phyloP scores from a whole-genome alignment of 2,113 vertebrate species.

The Ibidorhyncha struthersii region DNA sequence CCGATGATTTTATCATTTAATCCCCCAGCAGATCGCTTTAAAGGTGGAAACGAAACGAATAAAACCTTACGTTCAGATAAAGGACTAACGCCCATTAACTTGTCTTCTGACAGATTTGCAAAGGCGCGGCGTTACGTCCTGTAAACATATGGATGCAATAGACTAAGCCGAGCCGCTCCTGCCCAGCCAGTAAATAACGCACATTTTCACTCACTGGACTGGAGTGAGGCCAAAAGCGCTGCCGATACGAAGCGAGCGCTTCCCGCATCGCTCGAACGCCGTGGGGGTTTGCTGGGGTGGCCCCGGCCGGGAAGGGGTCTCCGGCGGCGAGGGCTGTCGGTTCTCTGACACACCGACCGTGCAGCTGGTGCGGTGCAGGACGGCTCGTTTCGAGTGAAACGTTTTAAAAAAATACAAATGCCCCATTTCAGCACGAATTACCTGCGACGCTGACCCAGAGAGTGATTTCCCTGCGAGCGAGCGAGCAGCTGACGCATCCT shows the following conservation, averaged over 20 bases:
- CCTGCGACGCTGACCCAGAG: background rate
- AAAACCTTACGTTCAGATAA: background rate
- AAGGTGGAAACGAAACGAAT: conserved; percentile 40
- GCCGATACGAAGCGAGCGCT: background rate
- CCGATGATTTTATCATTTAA: conserved; percentile 45
- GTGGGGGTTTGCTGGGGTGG: background rate
- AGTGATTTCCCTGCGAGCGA: background rate
- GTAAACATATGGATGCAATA: background rate
- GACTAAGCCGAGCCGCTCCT: background rate
- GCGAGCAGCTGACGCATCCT: background rate
- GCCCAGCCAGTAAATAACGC: background rate
- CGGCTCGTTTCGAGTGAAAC: background rate
- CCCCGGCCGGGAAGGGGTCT: background rate
- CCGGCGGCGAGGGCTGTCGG: too few species aligned
- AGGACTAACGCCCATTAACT: background rate
- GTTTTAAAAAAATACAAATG: background rate
- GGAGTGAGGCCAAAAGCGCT: conserved; percentile 11
- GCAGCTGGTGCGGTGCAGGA: background rate
- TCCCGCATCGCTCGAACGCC: background rate
- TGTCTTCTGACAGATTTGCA: background rate
- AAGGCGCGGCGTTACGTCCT: background rate
- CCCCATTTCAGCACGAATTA: background rate
- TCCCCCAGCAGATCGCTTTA: conserved; percentile 4
- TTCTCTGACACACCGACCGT: background rate
- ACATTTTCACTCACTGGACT: background rate